phyloP scores from a whole-genome alignment of 2,888 invertebrate genomes.

The Leptogaster cylindrica region DNA sequence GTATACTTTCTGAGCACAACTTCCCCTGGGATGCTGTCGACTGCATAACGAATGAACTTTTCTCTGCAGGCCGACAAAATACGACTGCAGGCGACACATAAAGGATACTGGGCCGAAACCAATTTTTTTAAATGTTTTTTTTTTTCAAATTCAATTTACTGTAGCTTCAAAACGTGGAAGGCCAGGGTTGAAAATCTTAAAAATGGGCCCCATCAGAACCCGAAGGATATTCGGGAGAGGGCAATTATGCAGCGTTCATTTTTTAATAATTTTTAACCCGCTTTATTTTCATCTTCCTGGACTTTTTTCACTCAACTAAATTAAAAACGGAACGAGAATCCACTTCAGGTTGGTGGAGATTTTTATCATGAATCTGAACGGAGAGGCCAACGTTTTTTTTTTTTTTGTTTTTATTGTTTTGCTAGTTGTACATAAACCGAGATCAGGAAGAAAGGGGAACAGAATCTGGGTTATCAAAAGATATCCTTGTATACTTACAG shows the following conservation, averaged over 20 bases:
- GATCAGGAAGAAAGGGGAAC: no score
- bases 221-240: not conserved
- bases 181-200: no score
- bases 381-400: no score
- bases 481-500: no score
- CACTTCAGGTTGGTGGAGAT: no score
- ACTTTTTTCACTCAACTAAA: slow-evolving; percentile 21
- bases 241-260: slow-evolving; percentile 9
- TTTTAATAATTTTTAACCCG: slow-evolving; percentile 35
- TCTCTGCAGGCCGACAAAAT: not conserved
- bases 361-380: no score
- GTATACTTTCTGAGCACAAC: not conserved
- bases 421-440: no score
- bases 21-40: slow-evolving; percentile 4
- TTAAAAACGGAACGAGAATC: slow-evolving; percentile 27
- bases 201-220: not conserved
- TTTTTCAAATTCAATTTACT: slow-evolving; percentile 30
- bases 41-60: slow-evolving; percentile 37
- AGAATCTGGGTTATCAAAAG: no score
- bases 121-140: slow-evolving; percentile 3
- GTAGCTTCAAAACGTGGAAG: not conserved
- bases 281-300: no score
- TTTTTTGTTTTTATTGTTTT: no score
- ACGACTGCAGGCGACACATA: not conserved
- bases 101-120: not conserved